Base-by-base conservation (phyloP, 2,113 vertebrate species). In the Pygathrix nemaeus region DNA sequence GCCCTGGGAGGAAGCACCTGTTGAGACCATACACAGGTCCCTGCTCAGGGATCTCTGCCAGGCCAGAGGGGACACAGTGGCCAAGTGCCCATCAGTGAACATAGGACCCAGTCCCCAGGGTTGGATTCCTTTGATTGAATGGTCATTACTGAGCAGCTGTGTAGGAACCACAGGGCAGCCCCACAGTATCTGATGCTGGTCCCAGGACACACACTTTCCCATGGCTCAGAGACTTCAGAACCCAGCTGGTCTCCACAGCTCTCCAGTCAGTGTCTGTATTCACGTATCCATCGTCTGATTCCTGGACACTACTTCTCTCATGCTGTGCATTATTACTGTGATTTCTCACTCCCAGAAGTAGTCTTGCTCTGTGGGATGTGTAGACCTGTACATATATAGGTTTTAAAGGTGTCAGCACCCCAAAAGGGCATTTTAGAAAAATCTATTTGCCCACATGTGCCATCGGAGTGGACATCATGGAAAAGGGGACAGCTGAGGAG, bases 71-170 rank as follows among this genome's bases (percentile, higher is more conserved):
- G 13, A 86, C 66, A 50, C 45, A 52, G 38, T 6, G 27, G 17
- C 73, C 5, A 3, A 30, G 57, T 38, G 0, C 3, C 20, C 8
- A 14, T n/a, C 57, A 18, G 40, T 32, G 5, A 78, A 8, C 14
- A 30, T 5, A 32, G 23, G 16, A 7, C 1, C 5, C 50, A 5
- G 38, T 4, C 13, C 13, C 7, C 0, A 16, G 21, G 1, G 17
- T 3, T 16, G 8, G 23, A 20, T 16, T 35, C 3, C 48, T 48
- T 0, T 45, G 3, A 14, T 48, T 57, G 48, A 68, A 3, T n/a
- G 2, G 32, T 52, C 18, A 13, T 64, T 35, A 27, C 8, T 35
- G 6, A 82, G 13, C 18, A 40, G 7, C 57, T 64, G 5, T 45
- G 30, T 14, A 13, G 50, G 5, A 50, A 32, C 5, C 8, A 17